Percentiles rank a stretch among this genome's conserved stretches.
These are phyloP conservation scores for Nanorana parkeri DNA, from an alignment of 2,113 vertebrate species.

Conservation along the genomic window DNA sequence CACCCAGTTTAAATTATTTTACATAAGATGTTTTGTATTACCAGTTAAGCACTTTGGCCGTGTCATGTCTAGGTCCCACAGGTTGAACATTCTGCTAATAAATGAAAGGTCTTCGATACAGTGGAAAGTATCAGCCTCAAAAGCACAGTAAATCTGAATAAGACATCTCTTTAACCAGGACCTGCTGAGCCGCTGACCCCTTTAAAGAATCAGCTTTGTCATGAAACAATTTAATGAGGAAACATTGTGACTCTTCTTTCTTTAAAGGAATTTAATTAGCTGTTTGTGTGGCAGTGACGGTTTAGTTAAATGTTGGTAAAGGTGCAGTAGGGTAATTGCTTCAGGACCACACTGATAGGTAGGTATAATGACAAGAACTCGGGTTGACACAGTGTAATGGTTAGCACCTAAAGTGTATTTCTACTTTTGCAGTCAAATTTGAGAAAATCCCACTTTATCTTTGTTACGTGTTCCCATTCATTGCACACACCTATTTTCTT, in stretches of 20 bases:
- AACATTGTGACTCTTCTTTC: not conserved
- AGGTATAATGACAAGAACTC: not conserved
- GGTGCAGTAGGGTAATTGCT: not conserved
- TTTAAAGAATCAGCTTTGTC: not conserved
- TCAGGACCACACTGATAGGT: not conserved
- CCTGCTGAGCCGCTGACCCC: not conserved
- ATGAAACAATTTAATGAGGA: not conserved
- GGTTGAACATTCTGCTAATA: slow-evolving; percentile 11
- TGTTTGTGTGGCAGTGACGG: not conserved
- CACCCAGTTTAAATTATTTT: slow-evolving; percentile 17
- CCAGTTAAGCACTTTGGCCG: not conserved
- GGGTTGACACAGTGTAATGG: too few species aligned
- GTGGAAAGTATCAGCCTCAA: not conserved
- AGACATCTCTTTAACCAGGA: not conserved
- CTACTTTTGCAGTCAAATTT: too few species aligned
- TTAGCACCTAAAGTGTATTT: not conserved
- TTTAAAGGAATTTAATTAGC: not conserved
- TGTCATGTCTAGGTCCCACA: not conserved
- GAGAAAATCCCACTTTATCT: too few species aligned
- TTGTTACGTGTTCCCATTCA: too few species aligned
- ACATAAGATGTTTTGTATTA: slow-evolving; percentile 26
- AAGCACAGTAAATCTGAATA: not conserved
- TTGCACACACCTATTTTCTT: too few species aligned
- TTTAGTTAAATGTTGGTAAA: not conserved
- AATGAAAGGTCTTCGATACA: slow-evolving; percentile 23